Percentiles rank a stretch among this genome's conserved stretches.
Evolutionary conservation across 2,797 vertebrate genomes (phyloP).

Genomic region (Sebastes cheni): DNA sequence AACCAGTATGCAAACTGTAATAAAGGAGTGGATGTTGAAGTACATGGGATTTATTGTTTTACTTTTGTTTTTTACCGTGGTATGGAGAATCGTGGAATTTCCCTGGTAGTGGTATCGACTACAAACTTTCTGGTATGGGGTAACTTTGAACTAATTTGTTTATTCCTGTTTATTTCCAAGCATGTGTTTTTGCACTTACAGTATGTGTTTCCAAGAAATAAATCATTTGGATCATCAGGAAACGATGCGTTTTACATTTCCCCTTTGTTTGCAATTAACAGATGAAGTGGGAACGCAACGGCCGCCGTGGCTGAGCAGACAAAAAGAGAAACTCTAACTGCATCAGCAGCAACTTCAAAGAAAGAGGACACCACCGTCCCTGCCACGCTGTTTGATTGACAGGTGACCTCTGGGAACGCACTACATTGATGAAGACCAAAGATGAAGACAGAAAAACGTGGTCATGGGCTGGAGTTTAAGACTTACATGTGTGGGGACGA

Average conservation of each 20-base stretch:
- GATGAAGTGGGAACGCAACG: neutral
- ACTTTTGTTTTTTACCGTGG: no score
- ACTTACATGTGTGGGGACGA: constrained; percentile 98
- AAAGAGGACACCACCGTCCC: constrained; percentile 34
- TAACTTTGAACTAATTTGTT: neutral
- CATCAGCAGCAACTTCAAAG: constrained; percentile 35
- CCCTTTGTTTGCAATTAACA: constrained; percentile 40
- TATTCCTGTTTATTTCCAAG: neutral
- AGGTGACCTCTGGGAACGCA: constrained; percentile 15
- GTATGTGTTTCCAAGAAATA: neutral
- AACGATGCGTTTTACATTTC: constrained; percentile 34
- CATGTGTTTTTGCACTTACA: neutral
- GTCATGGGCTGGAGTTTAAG: neutral
- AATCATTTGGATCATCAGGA: neutral
- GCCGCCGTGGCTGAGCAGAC: constrained; percentile 17
- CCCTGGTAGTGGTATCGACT: no score
- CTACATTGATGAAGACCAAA: neutral
- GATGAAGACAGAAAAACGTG: neutral
- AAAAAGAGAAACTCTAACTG: constrained; percentile 53
- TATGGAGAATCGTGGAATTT: no score
- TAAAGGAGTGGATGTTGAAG: no score
- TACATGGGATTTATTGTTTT: no score
- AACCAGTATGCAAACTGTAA: no score
- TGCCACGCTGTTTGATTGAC: constrained; percentile 12
- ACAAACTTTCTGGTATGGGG: no score